Percentiles rank a stretch among this genome's conserved stretches.
phyloP scores from a whole-genome alignment of 2,888 invertebrate genomes.

The Vesta saturnalis region DNA sequence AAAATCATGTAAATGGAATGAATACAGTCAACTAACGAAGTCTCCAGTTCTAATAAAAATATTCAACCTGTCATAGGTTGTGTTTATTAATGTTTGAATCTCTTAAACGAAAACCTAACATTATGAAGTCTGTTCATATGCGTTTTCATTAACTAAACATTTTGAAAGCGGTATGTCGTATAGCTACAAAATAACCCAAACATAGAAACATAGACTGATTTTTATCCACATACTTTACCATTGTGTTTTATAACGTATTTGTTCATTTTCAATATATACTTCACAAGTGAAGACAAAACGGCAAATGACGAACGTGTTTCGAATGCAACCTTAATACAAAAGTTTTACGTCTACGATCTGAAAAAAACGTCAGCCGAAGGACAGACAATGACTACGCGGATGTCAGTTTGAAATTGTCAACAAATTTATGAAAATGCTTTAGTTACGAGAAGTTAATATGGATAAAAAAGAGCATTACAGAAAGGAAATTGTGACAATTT shows the following conservation, averaged over 20 bases:
- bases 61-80: no score
- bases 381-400: slow-evolving; percentile 42
- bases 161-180: no score
- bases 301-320: slow-evolving; percentile 51
- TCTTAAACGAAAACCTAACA: no score
- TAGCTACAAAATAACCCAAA: no score
- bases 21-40: no score
- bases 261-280: slow-evolving; percentile 46
- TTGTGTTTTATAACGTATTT: slow-evolving; percentile 30
- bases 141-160: no score
- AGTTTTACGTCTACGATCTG: slow-evolving; percentile 29
- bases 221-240: slow-evolving; percentile 13
- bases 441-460: slow-evolving; percentile 31
- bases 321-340: slow-evolving; percentile 42
- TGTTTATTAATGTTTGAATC: no score
- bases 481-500: no score
- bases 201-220: slow-evolving; percentile 15
- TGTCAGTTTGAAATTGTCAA: slow-evolving; percentile 44
- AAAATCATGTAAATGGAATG: no score
- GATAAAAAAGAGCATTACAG: no score
- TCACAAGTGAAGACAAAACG: slow-evolving; percentile 46
- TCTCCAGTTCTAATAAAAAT: no score
- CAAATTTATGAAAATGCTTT: slow-evolving; percentile 46
- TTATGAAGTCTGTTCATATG: no score
- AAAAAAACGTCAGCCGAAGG: slow-evolving; percentile 45